A percentile compares a stretch with the other conserved stretches of the same genome.
Evolutionary conservation across 1,140 invertebrate species (phyloP).

Genomic region (Saxidomus purpurata): DNA sequence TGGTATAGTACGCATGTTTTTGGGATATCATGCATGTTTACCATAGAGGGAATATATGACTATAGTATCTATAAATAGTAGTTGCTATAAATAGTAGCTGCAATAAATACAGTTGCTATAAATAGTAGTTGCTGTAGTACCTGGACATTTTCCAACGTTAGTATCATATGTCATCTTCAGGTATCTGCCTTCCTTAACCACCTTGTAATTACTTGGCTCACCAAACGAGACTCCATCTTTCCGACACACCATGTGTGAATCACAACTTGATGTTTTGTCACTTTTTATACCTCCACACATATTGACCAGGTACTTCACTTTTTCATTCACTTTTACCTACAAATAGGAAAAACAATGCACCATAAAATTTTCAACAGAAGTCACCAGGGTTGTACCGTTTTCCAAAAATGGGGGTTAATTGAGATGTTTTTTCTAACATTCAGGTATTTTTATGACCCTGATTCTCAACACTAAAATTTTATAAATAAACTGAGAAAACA

Average conservation of each 20-base stretch:
- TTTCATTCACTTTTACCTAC: neutral
- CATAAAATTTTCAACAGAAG: neutral
- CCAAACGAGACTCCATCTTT: constrained; percentile 57
- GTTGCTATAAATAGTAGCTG: too few species aligned
- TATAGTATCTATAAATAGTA: too few species aligned
- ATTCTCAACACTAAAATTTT: too few species aligned
- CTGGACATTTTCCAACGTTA: constrained; percentile 42
- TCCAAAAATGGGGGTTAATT: too few species aligned
- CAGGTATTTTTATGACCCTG: too few species aligned
- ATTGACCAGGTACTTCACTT: constrained; percentile 23
- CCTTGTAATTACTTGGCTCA: constrained; percentile 18
- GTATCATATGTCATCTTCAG: constrained; percentile 42
- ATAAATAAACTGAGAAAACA: too few species aligned
- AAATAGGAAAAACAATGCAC: neutral
- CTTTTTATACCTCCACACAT: constrained; percentile 34
- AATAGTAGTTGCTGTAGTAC: constrained; percentile 26
- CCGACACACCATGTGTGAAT: constrained; percentile 50
- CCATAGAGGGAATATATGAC: too few species aligned
- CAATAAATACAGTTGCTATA: too few species aligned
- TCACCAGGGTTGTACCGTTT: too few species aligned
- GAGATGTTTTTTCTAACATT: too few species aligned
- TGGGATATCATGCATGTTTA: too few species aligned
- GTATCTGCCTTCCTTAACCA: constrained; percentile 17
- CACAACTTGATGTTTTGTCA: constrained; percentile 15
- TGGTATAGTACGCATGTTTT: too few species aligned